Conservation (phyloP, 2,113 vertebrate species). For the Cichladusa arquata region DNA sequence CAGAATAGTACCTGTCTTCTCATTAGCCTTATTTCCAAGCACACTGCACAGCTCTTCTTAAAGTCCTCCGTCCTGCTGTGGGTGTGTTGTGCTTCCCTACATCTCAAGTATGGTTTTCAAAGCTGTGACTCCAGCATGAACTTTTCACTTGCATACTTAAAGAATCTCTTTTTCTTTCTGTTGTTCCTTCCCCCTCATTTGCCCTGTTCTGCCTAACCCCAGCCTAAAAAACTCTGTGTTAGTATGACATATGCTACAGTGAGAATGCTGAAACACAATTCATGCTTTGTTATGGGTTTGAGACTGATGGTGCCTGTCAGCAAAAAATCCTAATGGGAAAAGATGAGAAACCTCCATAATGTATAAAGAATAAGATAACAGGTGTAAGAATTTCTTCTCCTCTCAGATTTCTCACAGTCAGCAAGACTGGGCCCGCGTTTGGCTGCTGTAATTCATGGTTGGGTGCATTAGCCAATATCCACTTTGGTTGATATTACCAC, state of each 20-base stretch:
- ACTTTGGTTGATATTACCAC: background rate
- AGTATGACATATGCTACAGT: rapidly evolving
- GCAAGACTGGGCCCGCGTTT: background rate
- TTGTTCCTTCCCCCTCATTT: background rate
- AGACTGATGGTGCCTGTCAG: background rate
- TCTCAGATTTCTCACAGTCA: conserved; percentile 9
- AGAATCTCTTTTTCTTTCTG: background rate
- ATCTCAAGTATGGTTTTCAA: background rate
- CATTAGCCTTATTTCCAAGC: background rate
- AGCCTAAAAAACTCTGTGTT: background rate
- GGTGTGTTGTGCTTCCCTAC: rapidly evolving
- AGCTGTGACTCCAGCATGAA: background rate
- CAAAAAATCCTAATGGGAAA: background rate
- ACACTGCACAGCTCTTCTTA: background rate
- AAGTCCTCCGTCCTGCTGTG: background rate
- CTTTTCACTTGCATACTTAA: background rate
- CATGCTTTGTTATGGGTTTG: background rate
- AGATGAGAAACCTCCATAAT: background rate
- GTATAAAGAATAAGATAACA: background rate
- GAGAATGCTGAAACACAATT: background rate
- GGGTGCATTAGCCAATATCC: background rate
- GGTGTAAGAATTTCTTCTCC: background rate
- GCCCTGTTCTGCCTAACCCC: background rate
- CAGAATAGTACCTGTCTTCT: background rate
- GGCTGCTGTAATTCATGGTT: background rate